A percentile compares a stretch with the other conserved stretches of the same genome.
Evolutionary conservation across 1,140 invertebrate species (phyloP).

Genomic region (Ylistrum balloti): DNA sequence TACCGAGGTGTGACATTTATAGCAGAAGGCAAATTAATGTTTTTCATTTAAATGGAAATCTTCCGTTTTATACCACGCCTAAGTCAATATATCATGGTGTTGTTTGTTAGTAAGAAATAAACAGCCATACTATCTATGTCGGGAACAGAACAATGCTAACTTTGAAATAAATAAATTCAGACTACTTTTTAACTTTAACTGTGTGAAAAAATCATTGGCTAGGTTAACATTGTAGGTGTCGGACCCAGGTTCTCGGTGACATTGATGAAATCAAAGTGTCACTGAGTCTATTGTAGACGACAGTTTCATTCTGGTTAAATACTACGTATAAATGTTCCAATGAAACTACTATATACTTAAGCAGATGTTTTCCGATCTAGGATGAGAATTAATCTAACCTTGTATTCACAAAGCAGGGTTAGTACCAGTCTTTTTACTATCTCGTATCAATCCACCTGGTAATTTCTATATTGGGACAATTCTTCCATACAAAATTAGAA

Average conservation of each 20-base stretch:
- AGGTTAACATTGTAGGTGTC: background rate
- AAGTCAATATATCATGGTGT: background rate
- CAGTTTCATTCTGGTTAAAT: constrained; percentile 18
- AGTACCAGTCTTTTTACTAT: too few relatives aligned
- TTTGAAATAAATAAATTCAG: background rate
- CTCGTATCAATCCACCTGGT: too few relatives aligned
- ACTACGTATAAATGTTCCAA: background rate
- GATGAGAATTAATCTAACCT: background rate
- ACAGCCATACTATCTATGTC: background rate
- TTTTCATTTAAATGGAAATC: constrained; percentile 40
- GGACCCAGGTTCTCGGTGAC: background rate
- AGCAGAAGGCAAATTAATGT: background rate
- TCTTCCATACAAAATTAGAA: too few relatives aligned
- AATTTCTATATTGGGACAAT: too few relatives aligned
- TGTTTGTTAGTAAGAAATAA: background rate
- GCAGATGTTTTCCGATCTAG: background rate
- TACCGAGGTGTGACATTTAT: background rate
- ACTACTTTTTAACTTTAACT: background rate
- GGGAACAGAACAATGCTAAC: background rate
- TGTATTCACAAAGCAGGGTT: background rate
- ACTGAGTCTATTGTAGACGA: background rate
- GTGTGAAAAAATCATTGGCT: constrained; percentile 15
- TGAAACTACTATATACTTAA: background rate
- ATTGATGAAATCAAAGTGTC: constrained; percentile 17
- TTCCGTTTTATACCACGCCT: background rate